Percentiles rank a stretch among this genome's conserved stretches.
These are phyloP conservation scores for Zeus faber DNA, from an alignment of 2,113 vertebrate species.

Conservation along the genomic window DNA sequence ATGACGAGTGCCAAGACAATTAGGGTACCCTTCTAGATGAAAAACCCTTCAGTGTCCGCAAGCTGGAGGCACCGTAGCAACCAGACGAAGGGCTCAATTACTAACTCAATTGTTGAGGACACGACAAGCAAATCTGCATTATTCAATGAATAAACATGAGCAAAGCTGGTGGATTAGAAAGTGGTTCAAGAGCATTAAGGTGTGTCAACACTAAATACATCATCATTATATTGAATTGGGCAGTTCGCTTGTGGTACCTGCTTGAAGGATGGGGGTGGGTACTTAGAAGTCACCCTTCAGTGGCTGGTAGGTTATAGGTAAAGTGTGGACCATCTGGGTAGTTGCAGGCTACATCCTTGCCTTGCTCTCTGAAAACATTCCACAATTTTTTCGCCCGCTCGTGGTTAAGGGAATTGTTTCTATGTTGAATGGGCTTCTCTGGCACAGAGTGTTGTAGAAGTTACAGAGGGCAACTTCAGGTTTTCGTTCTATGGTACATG, in stretches of 20 bases:
- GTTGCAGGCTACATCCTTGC: too few relatives aligned
- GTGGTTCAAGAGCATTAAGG: conserved; percentile 32
- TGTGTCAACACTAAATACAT: conserved; percentile 34
- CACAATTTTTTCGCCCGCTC: too few relatives aligned
- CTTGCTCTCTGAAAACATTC: too few relatives aligned
- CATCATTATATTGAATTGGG: conserved; percentile 42
- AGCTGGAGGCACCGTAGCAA: conserved; percentile 21
- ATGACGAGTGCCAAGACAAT: conserved; percentile 45
- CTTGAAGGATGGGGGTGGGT: too few relatives aligned
- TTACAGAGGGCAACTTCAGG: too few relatives aligned
- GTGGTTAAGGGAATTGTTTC: too few relatives aligned
- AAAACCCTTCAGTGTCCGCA: conserved; percentile 25
- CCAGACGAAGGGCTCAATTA: conserved; percentile 41
- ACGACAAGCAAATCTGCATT: conserved; percentile 50
- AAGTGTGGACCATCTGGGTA: too few relatives aligned
- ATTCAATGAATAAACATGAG: conserved; percentile 53
- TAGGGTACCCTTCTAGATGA: conserved; percentile 35
- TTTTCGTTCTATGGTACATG: too few relatives aligned
- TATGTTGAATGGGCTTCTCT: too few relatives aligned
- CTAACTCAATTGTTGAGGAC: conserved; percentile 32
- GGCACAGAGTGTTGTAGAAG: too few relatives aligned
- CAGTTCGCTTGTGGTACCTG: conserved; percentile 17
- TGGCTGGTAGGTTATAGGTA: too few relatives aligned
- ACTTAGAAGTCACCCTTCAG: too few relatives aligned
- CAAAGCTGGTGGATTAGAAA: conserved; percentile 31